Percentiles rank a stretch among this genome's conserved stretches.
Conservation (phyloP, 2,113 vertebrate species). For the Chaetodon auriga region DNA sequence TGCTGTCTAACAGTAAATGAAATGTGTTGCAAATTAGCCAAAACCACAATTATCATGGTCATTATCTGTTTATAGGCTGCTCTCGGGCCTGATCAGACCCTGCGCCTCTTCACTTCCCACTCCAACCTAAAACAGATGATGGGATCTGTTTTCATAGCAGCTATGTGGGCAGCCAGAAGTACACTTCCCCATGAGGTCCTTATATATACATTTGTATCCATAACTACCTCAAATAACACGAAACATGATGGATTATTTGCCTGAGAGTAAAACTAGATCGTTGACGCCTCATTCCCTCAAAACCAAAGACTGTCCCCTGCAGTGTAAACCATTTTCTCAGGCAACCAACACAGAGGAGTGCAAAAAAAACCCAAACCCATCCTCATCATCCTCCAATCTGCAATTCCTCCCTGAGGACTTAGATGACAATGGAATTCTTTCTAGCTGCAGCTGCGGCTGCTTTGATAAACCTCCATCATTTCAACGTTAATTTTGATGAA, state of each 20-base stretch:
- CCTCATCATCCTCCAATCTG: constrained; percentile 24
- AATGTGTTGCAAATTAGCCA: constrained; percentile 2
- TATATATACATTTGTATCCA: constrained; percentile 5
- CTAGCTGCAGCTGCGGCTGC: constrained; percentile 47
- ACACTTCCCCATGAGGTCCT: neutral
- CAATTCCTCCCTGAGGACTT: constrained; percentile 52
- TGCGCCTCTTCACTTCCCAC: constrained; percentile 12
- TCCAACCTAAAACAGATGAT: constrained; percentile 20
- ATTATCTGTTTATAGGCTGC: constrained; percentile 4
- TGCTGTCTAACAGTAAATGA: neutral
- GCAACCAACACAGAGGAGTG: neutral
- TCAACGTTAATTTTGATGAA: constrained; percentile 67
- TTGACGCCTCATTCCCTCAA: constrained; percentile 11
- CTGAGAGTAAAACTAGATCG: neutral
- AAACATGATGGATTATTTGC: neutral
- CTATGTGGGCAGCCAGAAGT: constrained; percentile 9
- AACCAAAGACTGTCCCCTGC: constrained; percentile 20
- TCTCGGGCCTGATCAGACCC: neutral
- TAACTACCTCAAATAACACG: neutral
- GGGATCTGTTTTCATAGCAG: constrained; percentile 24
- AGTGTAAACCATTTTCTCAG: constrained; percentile 17
- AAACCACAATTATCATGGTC: constrained; percentile 4
- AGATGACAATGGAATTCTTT: constrained; percentile 70
- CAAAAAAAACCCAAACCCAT: neutral
- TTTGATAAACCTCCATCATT: constrained; percentile 74